Evolutionary conservation across 2,797 vertebrate genomes (phyloP), one percentile per base, ranked within the genome.

Genomic region (Danio choprae): DNA sequence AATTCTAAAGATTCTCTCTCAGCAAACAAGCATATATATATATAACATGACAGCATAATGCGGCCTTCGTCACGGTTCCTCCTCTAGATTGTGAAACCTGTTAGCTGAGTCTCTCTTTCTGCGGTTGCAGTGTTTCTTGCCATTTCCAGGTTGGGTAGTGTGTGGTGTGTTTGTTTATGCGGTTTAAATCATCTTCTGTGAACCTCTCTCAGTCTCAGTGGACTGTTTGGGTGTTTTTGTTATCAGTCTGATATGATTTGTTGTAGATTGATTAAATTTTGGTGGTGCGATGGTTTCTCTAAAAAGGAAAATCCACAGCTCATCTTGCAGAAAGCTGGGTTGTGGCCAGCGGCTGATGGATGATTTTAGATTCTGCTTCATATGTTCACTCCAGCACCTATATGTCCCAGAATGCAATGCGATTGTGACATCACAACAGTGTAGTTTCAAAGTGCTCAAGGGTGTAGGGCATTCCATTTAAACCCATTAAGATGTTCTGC

Each of bases 1-100:
- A 50, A 55, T 44, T 55, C 20, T 55, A 20, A 11, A 53, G 43
- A 64, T 75, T 64, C 74, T 55, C 46, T 7, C 48, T 64, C 13
- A 0, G 50, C 74, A 44, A 67, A 46, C 41, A 46, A 46, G 11
- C 29, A 29, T 29, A n/a, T n/a, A n/a, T n/a, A n/a, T n/a, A n/a
- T n/a, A 38, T 13, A 15, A 36, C 18, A 11, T 12, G 10, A 2
- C 16, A 51, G 15, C 8, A 20, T 74, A 50, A 20, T 64, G 48
- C 53, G 7, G 12, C 55, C 55, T 40, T 6, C 10, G 41, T 38
- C 40, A 38, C 41, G 1, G 4, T 65, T 56, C 20, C 53, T 77
- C 2, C 20, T 58, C 15, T 10, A 46, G 62, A 29, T 15, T 77
- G 41, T 15, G 41, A 58, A 77, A 59, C 53, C 53, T 15, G 74